A percentile compares a stretch with the other conserved stretches of the same genome.
phyloP scores from a whole-genome alignment of 37 sponge, comb jelly and placozoan species.

The Ianthella basta region DNA sequence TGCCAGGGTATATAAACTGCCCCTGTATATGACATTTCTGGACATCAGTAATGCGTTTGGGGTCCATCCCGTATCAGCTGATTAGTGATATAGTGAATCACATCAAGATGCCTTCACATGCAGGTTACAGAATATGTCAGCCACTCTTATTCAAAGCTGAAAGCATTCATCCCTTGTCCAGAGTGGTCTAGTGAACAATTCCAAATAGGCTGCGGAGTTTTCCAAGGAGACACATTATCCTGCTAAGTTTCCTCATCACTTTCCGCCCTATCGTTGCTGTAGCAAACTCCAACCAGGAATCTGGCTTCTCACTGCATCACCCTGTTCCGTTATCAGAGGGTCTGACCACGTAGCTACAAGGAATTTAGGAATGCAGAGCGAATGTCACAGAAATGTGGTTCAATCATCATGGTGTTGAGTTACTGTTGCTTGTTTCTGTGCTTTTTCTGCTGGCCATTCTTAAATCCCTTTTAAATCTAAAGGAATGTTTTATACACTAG shows the following conservation, averaged over 20 bases:
- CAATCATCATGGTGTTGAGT: too few relatives aligned
- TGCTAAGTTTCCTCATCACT: constrained; percentile 13
- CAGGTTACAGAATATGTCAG: constrained; percentile 13
- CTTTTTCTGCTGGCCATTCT: too few relatives aligned
- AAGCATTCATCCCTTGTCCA: background rate
- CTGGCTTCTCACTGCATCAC: constrained; percentile 5
- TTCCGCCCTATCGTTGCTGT: constrained; percentile 7
- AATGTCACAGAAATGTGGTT: too few relatives aligned
- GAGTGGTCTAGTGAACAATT: constrained; percentile 12
- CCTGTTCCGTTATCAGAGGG: background rate
- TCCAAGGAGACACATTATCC: constrained; percentile 41
- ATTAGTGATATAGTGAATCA: constrained; percentile 7
- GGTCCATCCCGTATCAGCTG: constrained; percentile 28
- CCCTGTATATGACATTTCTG: constrained; percentile 33
- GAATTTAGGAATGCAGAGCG: too few relatives aligned
- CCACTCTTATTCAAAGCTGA: constrained; percentile 11
- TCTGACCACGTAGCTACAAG: too few relatives aligned
- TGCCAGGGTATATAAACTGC: constrained; percentile 31
- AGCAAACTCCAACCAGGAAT: background rate
- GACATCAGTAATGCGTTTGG: constrained; percentile 58
- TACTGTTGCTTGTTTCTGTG: too few relatives aligned
- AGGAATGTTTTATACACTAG: too few relatives aligned
- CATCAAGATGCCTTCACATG: constrained; percentile 12
- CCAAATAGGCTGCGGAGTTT: constrained; percentile 1
- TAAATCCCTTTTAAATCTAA: too few relatives aligned